phyloP scores from a whole-genome alignment of 1,140 invertebrate genomes.

The Probaryconus sp. region DNA sequence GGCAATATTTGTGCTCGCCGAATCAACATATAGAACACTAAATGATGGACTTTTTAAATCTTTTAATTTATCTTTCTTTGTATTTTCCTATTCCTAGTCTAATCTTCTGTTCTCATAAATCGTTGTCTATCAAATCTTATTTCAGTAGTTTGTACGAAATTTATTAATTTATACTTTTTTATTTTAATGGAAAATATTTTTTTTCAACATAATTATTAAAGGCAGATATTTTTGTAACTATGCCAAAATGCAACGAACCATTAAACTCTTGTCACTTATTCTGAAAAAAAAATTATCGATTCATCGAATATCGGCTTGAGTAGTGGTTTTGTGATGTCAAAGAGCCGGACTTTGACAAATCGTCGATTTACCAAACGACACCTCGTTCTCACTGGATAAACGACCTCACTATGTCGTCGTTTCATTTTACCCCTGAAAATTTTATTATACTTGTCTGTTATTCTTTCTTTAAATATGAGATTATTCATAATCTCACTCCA shows the following conservation, averaged over 20 bases:
- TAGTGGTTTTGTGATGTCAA: conserved; percentile 28
- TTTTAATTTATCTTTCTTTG: conserved; percentile 1
- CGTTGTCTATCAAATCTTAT: too few species aligned
- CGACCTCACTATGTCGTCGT: conserved; percentile 25
- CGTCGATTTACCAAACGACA: conserved; percentile 55
- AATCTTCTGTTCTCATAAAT: background rate
- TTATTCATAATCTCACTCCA: conserved; percentile 2
- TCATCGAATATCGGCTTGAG: conserved; percentile 47
- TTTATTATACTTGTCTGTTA: conserved; percentile 28
- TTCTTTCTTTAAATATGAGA: conserved; percentile 13
- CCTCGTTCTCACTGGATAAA: conserved; percentile 51
- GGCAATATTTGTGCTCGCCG: conserved; percentile 35
- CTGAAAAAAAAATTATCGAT: conserved; percentile 43
- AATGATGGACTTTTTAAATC: conserved; percentile 15
- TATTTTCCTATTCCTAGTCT: background rate
- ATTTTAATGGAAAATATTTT: too few species aligned
- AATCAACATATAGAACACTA: conserved; percentile 33
- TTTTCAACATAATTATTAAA: too few species aligned
- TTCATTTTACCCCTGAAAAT: conserved; percentile 26
- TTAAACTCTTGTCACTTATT: conserved; percentile 49
- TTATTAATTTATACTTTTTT: background rate
- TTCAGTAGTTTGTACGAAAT: background rate
- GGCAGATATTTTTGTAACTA: conserved; percentile 9
- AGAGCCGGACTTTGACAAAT: conserved; percentile 56
- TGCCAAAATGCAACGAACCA: conserved; percentile 35